Conservation (phyloP, 2,797 vertebrate genomes). For the Sebastes minor region DNA sequence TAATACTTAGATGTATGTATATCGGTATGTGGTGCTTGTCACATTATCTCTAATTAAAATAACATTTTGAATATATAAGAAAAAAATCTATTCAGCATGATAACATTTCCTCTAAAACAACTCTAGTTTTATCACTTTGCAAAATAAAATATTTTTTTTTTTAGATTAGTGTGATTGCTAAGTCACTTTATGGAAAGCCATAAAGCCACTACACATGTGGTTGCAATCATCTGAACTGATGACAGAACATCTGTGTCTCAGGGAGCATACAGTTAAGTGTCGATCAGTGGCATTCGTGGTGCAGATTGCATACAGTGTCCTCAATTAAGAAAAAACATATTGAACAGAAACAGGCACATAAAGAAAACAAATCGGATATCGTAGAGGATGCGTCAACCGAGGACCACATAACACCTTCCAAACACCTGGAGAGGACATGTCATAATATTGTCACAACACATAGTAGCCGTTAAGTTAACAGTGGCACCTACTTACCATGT, state of each 20-base stretch:
- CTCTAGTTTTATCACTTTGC: constrained; percentile 55
- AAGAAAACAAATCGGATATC: constrained; percentile 48
- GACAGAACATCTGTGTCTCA: constrained; percentile 64
- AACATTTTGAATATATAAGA: constrained; percentile 48
- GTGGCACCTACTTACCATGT: constrained; percentile 42
- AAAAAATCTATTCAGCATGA: constrained; percentile 63
- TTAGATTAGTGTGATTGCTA: constrained; percentile 62
- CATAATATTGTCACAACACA: constrained; percentile 31
- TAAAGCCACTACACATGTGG: constrained; percentile 62
- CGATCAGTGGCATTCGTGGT: constrained; percentile 81
- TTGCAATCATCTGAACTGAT: constrained; percentile 66
- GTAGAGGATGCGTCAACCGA: constrained; percentile 26
- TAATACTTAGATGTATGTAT: constrained; percentile 47
- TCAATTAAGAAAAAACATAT: constrained; percentile 60
- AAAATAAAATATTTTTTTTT: constrained; percentile 52
- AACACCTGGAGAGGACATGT: constrained; percentile 48
- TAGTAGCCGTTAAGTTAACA: constrained; percentile 11
- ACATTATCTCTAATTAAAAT: constrained; percentile 64
- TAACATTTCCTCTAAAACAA: constrained; percentile 61
- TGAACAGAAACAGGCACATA: constrained; percentile 63
- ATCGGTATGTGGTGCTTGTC: constrained; percentile 30
- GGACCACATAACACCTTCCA: constrained; percentile 38
- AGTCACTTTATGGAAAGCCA: constrained; percentile 66
- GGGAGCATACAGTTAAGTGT: constrained; percentile 76
- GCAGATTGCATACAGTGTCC: constrained; percentile 83